Evolutionary conservation across 2,888 invertebrate genomes (phyloP).

Genomic region (Yponomeuta cagnagella): DNA sequence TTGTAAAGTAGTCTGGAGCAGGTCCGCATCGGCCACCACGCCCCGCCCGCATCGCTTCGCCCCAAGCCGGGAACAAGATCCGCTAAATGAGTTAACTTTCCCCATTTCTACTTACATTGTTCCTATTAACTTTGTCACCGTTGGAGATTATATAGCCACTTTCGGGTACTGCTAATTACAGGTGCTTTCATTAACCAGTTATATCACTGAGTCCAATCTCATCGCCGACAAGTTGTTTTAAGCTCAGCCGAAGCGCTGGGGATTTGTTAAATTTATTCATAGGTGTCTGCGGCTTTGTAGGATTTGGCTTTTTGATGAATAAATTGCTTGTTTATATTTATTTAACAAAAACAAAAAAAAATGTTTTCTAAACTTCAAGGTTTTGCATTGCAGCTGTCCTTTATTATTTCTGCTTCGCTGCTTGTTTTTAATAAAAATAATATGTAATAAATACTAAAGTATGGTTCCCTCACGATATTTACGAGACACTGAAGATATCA

Average conservation of each 20-base stretch:
- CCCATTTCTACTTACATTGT: slow-evolving; percentile 68
- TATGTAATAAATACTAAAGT: too few relatives aligned
- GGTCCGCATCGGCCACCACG: slow-evolving; percentile 33
- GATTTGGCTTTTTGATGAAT: slow-evolving; percentile 4
- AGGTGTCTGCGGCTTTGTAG: slow-evolving; percentile 9
- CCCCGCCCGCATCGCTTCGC: slow-evolving; percentile 32
- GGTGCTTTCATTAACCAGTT: slow-evolving; percentile 56
- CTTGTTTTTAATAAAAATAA: too few relatives aligned
- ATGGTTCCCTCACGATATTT: too few relatives aligned
- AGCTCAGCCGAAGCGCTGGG: slow-evolving; percentile 23
- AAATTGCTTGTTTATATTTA: slow-evolving; percentile 9
- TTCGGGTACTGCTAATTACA: slow-evolving; percentile 57
- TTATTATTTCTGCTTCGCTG: too few relatives aligned
- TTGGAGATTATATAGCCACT: slow-evolving; percentile 49
- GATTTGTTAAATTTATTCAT: slow-evolving; percentile 13
- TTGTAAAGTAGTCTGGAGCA: slow-evolving; percentile 49
- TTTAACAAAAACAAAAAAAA: neutral
- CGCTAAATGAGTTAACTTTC: slow-evolving; percentile 65
- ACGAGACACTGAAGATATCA: too few relatives aligned
- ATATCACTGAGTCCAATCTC: slow-evolving; percentile 42
- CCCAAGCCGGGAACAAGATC: slow-evolving; percentile 40
- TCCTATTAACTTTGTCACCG: slow-evolving; percentile 58
- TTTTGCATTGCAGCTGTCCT: neutral
- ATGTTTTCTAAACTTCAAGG: too few relatives aligned
- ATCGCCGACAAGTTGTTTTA: slow-evolving; percentile 37